Base-by-base conservation (phyloP, 2,888 invertebrate species). In the Phrixothrix hirtus region DNA sequence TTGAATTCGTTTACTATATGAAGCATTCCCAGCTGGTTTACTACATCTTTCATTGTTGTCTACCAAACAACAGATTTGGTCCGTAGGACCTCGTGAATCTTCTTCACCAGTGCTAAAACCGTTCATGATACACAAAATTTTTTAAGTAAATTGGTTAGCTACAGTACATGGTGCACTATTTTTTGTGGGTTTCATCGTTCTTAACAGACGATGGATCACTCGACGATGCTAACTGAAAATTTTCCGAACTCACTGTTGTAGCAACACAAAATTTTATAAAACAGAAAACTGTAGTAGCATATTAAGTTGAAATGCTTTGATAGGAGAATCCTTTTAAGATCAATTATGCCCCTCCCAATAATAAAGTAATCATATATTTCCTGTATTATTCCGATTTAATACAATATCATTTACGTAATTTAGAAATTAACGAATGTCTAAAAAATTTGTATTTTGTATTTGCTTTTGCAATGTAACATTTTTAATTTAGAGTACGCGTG, bases 1-100 rank as follows among this genome's bases (percentile, higher is more conserved):
- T 77, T 96, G 95, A 67, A 97, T 94, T 63, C 95, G 85, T 76
- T 97, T 96, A 77, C 93, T 95, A 78, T 96, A 97, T 34, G 94
- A 92, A 63, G 97, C 97, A 81, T 94, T 93, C 59, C 94, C 93
- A 63, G 94, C 95, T 47, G 88, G 84, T 70, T 93, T 86, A 60
- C 85, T 82, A 77, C 96, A 97, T 62, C 93, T 83, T 63, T 89
- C 88, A 59, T 87, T 86, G 74, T 92, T 92, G 76, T 93, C 92
- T 68, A 95, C 86, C 65, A 96, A 83, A 79, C 95, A 95, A 79
- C 96, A 96, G 70, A 88, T 87, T 79, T 92, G 92, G 73, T 92
- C 91, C 52, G 88, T 85, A 69, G 91, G 89, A 59, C 91, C 91
- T 69, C 90, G 81, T 54, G 92, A 92, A 80, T 92, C 92, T 78